Evolutionary conservation across 2,888 invertebrate genomes (phyloP), one percentile per base, ranked within the genome.

Genomic region (Pachliopta kotzebuea): DNA sequence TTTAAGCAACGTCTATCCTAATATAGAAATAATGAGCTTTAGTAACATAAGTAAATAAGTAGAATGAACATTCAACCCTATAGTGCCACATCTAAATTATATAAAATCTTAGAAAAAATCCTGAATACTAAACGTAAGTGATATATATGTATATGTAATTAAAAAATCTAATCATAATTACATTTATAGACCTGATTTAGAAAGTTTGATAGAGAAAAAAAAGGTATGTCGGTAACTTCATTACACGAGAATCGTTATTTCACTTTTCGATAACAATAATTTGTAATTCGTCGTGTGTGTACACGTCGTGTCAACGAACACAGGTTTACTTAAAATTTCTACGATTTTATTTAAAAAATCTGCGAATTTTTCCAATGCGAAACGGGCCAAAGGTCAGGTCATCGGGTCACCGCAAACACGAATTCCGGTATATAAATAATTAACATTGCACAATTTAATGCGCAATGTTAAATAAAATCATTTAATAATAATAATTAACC

Each of bases 321-420:
- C 56, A 26, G 56, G 24, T 9, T 18, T 20, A 37, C 24, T n/a
- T 29, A 31, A 55, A 62, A 62, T 55, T 62, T 50, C 26, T 62
- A 58, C 55, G 55, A 62, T 66, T 66, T 66, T 66, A 59, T 62
- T 55, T 58, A 58, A 60, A 65, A 66, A 66, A 66, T 66, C 59
- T 55, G 58, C 62, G 59, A 58, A 62, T 66, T 65, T 65, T 31
- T 24, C 17, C 37, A n/a, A 56, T 58, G 24, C 52, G 24, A 54
- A 65, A 62, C 50, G 49, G 24, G 61, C 49, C 55, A 54, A 50
- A 14, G 62, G 49, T 65, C 29, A 53, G 24, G 20, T 54, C 61
- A 57, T 53, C 20, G 23, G 37, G 52, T 50, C 42, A 42, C 52
- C 56, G 53, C 52, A 23, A 18, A 21, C 23, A 23, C 21, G 23